Evolutionary conservation across 2,888 invertebrate species (phyloP).

Genomic region (Panzeria rudis): DNA sequence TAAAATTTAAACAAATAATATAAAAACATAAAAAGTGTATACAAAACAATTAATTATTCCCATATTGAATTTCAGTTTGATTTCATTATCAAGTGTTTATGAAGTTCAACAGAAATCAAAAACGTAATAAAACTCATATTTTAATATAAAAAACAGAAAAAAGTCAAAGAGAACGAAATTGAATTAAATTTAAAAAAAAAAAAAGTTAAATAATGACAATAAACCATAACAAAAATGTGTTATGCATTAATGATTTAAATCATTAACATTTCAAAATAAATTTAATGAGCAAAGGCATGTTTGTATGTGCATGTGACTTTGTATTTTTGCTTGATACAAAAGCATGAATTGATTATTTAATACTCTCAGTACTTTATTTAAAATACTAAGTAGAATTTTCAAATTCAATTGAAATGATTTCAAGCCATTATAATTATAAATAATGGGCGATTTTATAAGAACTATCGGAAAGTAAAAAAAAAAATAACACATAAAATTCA

Average conservation of each 20-base stretch:
- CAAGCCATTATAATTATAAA: conserved; percentile 62
- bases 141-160: conserved; percentile 10
- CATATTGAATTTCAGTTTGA: conserved; percentile 62
- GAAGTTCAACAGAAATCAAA: conserved; percentile 56
- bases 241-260: conserved; percentile 67
- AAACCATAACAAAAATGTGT: conserved; percentile 69
- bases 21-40: background rate
- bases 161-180: conserved; percentile 10
- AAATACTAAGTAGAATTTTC: conserved; percentile 46
- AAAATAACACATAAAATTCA: too few relatives aligned
- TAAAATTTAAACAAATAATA: conserved; percentile 13
- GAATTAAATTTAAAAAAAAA: conserved; percentile 11
- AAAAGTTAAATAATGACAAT: conserved; percentile 58
- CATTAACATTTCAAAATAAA: conserved; percentile 59
- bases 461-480: too few relatives aligned
- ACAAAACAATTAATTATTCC: conserved; percentile 67
- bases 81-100: conserved; percentile 63
- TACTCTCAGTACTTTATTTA: conserved; percentile 1
- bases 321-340: background rate
- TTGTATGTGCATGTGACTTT: background rate
- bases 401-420: conserved; percentile 57
- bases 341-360: conserved; percentile 52
- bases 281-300: conserved; percentile 1
- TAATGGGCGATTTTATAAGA: too few relatives aligned
- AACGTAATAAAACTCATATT: conserved; percentile 48